These are phyloP conservation scores for Incurvaria masculella DNA, from an alignment of 2,888 invertebrate genomes.

Conservation along the genomic window DNA sequence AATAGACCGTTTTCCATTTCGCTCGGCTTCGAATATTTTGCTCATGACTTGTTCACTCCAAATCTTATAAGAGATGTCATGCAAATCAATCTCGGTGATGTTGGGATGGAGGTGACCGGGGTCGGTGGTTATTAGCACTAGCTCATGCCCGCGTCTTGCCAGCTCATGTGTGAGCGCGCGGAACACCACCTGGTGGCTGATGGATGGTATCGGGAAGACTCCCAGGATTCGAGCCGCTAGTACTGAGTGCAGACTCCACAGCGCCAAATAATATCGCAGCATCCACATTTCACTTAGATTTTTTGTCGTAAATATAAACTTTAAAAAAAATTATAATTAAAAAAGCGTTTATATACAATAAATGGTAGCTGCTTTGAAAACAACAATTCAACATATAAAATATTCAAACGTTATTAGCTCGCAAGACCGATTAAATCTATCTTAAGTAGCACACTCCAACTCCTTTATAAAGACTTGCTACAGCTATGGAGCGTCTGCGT, in stretches of 20 bases:
- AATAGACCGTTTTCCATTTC: not conserved
- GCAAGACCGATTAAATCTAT: too few relatives aligned
- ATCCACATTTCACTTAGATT: too few relatives aligned
- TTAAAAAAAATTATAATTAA: too few relatives aligned
- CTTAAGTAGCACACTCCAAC: too few relatives aligned
- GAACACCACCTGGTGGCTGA: constrained; percentile 28
- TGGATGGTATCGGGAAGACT: constrained; percentile 19
- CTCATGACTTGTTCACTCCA: constrained; percentile 15
- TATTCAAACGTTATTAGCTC: too few relatives aligned
- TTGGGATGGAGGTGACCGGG: constrained; percentile 30
- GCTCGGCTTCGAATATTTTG: not conserved
- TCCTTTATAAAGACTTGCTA: too few relatives aligned
- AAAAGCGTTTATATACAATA: too few relatives aligned
- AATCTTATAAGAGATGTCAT: constrained; percentile 26
- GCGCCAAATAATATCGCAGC: not conserved
- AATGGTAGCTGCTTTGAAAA: too few relatives aligned
- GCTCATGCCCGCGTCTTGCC: constrained; percentile 32
- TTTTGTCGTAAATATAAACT: too few relatives aligned
- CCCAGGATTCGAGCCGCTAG: constrained; percentile 19
- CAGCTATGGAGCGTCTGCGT: too few relatives aligned
- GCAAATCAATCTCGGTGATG: constrained; percentile 28
- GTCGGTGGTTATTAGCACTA: constrained; percentile 31
- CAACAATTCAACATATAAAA: too few relatives aligned
- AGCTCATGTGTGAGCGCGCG: constrained; percentile 28
- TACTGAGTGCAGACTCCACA: not conserved